Percentiles rank a stretch among this genome's conserved stretches.
phyloP scores from a whole-genome alignment of 2,888 invertebrate species.

The Dicyrtoma fusca region DNA sequence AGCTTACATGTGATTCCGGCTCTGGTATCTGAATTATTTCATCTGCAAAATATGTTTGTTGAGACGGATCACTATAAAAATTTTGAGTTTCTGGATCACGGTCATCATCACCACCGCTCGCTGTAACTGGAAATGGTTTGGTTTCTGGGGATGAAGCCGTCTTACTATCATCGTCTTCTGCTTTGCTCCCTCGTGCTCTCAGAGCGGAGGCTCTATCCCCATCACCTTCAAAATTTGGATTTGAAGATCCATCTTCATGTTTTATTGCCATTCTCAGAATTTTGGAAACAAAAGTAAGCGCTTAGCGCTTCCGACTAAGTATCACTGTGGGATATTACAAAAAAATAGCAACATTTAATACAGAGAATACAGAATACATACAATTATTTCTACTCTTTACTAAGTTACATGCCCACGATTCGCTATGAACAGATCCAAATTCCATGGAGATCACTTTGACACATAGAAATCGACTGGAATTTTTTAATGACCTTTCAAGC shows the following conservation, averaged over 20 bases:
- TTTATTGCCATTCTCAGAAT: constrained; percentile 11
- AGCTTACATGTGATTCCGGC: constrained; percentile 61
- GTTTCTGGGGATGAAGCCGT: neutral
- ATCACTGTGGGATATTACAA: too few species aligned
- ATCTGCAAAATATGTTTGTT: constrained; percentile 67
- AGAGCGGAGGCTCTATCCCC: neutral
- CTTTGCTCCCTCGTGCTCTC: neutral
- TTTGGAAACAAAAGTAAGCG: neutral
- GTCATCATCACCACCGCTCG: neutral
- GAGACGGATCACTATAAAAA: neutral
- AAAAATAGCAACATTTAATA: too few species aligned
- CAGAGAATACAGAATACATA: too few species aligned
- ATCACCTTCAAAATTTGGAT: constrained; percentile 17
- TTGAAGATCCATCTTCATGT: constrained; percentile 8
- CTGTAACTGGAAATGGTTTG: neutral
- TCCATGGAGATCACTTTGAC: too few species aligned
- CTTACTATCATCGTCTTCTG: neutral
- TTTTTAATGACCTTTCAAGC: too few species aligned
- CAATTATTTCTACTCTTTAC: too few species aligned
- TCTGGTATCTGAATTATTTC: constrained; percentile 68
- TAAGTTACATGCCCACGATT: too few species aligned
- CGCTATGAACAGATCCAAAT: too few species aligned
- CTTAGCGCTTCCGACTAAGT: too few species aligned
- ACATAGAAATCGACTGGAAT: too few species aligned
- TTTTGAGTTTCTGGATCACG: neutral